phyloP scores from a whole-genome alignment of 1,140 invertebrate genomes.

The Phymastichus coffea region DNA sequence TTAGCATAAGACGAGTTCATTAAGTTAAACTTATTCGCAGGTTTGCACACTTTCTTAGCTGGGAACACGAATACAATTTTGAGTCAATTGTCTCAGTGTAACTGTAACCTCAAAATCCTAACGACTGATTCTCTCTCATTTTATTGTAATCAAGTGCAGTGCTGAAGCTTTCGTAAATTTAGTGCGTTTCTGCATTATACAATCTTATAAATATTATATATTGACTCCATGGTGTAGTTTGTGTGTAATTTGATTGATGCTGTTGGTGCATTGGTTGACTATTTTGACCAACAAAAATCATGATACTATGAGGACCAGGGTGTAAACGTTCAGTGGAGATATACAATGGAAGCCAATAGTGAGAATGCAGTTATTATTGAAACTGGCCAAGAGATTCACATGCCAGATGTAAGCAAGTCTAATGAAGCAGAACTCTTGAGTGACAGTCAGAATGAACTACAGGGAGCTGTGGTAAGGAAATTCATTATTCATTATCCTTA shows the following conservation, averaged over 20 bases:
- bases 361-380: neutral
- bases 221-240: too few relatives aligned
- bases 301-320: neutral
- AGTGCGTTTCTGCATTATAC: too few relatives aligned
- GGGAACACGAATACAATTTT: too few relatives aligned
- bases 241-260: neutral
- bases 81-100: too few relatives aligned
- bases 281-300: neutral
- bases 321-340: neutral
- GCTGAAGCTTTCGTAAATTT: too few relatives aligned
- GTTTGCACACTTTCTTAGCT: too few relatives aligned
- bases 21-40: too few relatives aligned
- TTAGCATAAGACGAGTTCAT: too few relatives aligned
- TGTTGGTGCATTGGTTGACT: neutral
- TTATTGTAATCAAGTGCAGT: too few relatives aligned
- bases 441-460: neutral
- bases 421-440: neutral
- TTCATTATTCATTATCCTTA: neutral
- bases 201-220: too few relatives aligned
- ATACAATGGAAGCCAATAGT: constrained; percentile 12
- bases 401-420: neutral
- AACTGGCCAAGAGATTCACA: neutral
- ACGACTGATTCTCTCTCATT: too few relatives aligned
- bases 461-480: constrained; percentile 21
- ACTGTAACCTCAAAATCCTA: too few relatives aligned